Evolutionary conservation across 2,113 vertebrate species (phyloP).

Genomic region (Ageneiosus marmoratus): DNA sequence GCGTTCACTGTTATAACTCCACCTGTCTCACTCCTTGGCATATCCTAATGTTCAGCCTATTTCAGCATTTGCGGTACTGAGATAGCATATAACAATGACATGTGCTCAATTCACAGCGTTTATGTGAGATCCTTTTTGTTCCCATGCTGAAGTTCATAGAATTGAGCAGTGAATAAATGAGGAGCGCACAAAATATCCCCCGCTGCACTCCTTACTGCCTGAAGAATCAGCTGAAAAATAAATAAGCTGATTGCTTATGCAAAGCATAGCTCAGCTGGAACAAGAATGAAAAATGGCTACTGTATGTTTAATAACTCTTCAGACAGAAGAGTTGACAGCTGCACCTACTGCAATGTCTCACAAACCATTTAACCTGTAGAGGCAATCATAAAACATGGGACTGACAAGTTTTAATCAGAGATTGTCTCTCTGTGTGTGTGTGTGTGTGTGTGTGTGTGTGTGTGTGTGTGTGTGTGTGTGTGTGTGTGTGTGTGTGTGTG

Average conservation of each 20-base stretch:
- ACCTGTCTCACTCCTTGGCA: constrained; percentile 26
- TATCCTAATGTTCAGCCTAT: neutral
- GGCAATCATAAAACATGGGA: constrained; percentile 55
- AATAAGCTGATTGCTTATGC: constrained; percentile 70
- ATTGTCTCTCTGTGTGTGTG: constrained; percentile 10
- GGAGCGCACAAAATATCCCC: constrained; percentile 56
- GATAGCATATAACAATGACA: neutral
- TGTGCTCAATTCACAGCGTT: neutral
- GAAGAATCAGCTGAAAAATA: constrained; percentile 10
- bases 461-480: neutral
- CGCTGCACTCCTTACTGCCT: constrained; percentile 33
- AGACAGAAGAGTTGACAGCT: constrained; percentile 66
- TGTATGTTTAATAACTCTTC: constrained; percentile 71
- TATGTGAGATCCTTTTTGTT: neutral
- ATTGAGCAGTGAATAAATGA: constrained; percentile 55
- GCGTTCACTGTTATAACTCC: constrained; percentile 35
- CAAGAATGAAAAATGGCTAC: constrained; percentile 65
- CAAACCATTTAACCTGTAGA: constrained; percentile 50
- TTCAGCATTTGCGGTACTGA: neutral
- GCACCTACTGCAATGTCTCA: constrained; percentile 55
- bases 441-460: constrained; percentile 11
- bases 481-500: constrained; percentile 10
- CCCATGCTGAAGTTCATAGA: constrained; percentile 47
- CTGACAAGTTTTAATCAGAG: constrained; percentile 42
- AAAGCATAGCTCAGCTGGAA: constrained; percentile 72